Percentiles rank a stretch among this genome's conserved stretches.
These are phyloP conservation scores for Atractosteus spatula DNA, from an alignment of 2,113 vertebrate species.

Conservation along the genomic window DNA sequence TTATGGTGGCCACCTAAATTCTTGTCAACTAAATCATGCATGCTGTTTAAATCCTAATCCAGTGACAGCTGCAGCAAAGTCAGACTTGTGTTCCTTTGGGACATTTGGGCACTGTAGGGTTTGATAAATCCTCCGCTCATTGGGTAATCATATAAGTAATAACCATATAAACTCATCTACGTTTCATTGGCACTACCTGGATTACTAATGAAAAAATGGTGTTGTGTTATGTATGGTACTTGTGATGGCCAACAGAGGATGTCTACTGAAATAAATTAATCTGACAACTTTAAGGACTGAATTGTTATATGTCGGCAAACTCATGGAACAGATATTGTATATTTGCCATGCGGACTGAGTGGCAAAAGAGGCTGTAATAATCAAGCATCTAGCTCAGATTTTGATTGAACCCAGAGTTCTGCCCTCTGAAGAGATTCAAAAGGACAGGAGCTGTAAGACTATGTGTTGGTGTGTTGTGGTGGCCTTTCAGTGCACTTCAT, in stretches of 20 bases:
- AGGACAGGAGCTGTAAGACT: no score
- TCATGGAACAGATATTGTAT: no score
- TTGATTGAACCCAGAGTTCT: no score
- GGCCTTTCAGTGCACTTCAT: no score
- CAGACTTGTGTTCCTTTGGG: slow-evolving; percentile 24
- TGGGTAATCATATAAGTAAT: slow-evolving; percentile 51
- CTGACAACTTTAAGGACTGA: slow-evolving; percentile 58
- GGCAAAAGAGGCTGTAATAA: no score
- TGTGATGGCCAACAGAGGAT: slow-evolving; percentile 66
- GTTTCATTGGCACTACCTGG: slow-evolving; percentile 68
- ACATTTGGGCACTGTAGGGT: slow-evolving; percentile 19
- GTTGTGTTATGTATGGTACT: slow-evolving; percentile 68
- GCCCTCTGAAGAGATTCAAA: no score
- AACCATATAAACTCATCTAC: slow-evolving; percentile 69
- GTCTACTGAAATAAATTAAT: slow-evolving; percentile 62
- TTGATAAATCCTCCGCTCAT: slow-evolving; percentile 30
- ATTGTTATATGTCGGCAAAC: slow-evolving; percentile 28
- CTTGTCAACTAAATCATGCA: slow-evolving; percentile 18
- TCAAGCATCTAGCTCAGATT: no score
- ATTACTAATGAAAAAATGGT: slow-evolving; percentile 50
- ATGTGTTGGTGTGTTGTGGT: no score
- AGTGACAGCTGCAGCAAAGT: slow-evolving; percentile 23
- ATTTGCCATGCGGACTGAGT: no score
- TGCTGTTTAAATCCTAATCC: slow-evolving; percentile 36
- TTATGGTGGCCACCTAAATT: not conserved